Base-by-base conservation (phyloP, 2,113 vertebrate genomes). In the Zosterops pallidus region DNA sequence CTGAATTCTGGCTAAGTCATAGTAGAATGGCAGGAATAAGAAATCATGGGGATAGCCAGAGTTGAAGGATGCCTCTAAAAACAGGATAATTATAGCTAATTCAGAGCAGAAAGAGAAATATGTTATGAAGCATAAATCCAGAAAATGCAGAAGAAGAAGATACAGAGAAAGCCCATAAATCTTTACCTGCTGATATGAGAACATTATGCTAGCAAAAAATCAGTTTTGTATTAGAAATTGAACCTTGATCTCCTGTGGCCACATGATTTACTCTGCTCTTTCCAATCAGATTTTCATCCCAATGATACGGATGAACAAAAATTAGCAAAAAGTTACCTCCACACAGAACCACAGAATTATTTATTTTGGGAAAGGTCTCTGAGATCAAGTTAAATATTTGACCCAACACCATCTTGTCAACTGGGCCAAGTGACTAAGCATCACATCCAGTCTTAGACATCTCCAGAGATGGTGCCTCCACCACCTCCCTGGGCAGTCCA, bases 401-500 rank as follows among this genome's bases (percentile, higher is more conserved):
- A 41, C 6, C 20, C n/a, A 67, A 59, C 35, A 35, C 6, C 20
- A 24, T 15, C 12, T 13, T 20, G 29, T 49, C 35, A 50, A 14
- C 44, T 31, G 59, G 21, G 41, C 7, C 25, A 8, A 11, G 25
- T 35, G 21, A 50, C 16, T 35, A 7, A 59, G 44, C 0, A 1
- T 63, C 7, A 50, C 21, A 35, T 17, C 13, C 52, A 59, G 52
- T 25, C 52, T 35, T 42, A 42, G 42, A 35, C 20, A 14, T 17
- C 24, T 41, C 8, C 16, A 57, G 31, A 4, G 8, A 42, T 17
- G 8, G 12, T 67, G 29, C 11, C 24, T 49, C 42, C 17, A 35
- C 20, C 25, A 59, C 7, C 31, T 35, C 21, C 21, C 6, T 13
- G 11, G 62, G 13, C 10, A 59, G 11, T 5, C 6, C 1, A 1